phyloP scores from a whole-genome alignment of 2,797 vertebrate species.

The Odontamblyopus lacepedii region DNA sequence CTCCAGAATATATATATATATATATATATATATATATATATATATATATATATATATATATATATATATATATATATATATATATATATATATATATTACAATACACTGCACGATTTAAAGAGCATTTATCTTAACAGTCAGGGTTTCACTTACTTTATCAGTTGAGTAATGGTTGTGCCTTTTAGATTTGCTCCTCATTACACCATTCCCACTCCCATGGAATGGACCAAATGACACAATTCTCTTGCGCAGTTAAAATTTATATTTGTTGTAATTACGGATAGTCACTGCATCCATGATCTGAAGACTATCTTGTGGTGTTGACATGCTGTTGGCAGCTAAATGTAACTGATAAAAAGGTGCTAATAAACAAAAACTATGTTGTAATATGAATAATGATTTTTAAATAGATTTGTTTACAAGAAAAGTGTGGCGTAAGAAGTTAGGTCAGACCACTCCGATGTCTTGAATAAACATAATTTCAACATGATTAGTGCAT shows the following conservation, averaged over 20 bases:
- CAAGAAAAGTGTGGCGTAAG: not conserved
- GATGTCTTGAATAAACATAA: constrained; percentile 47
- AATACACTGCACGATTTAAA: too few relatives aligned
- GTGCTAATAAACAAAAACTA: not conserved
- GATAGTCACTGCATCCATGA: not conserved
- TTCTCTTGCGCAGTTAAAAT: not conserved
- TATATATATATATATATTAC: too few relatives aligned
- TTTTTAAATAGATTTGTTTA: not conserved
- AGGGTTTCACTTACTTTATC: not conserved
- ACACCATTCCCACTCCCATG: not conserved
- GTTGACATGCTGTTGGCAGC: not conserved
- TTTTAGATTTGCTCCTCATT: not conserved
- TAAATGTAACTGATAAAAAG: not conserved
- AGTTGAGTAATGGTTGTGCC: not conserved
- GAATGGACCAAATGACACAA: not conserved
- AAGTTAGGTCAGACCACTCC: constrained; percentile 7
- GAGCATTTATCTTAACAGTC: not conserved
- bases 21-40: too few relatives aligned
- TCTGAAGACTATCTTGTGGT: not conserved
- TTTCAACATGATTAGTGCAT: constrained; percentile 14
- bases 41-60: too few relatives aligned
- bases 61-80: too few relatives aligned
- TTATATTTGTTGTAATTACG: too few relatives aligned
- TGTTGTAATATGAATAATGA: not conserved
- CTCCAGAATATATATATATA: too few relatives aligned